These are phyloP conservation scores for Acleris holmiana DNA, from an alignment of 2,888 invertebrate species.

Conservation along the genomic window DNA sequence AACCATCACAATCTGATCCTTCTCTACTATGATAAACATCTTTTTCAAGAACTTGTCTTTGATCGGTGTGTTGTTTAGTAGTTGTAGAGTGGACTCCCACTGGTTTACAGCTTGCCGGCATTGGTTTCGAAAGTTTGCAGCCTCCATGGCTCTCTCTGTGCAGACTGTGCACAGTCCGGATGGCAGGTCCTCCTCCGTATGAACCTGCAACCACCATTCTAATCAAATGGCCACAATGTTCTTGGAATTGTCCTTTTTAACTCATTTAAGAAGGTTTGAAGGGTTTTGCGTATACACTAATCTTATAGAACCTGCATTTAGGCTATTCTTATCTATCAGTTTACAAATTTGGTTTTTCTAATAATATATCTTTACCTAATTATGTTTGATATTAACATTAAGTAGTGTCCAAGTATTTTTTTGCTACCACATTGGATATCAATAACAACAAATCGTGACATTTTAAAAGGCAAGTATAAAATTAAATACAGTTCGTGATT, in stretches of 20 bases:
- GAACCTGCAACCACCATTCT: slow-evolving; percentile 74
- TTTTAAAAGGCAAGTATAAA: too few relatives aligned
- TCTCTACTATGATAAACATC: slow-evolving; percentile 53
- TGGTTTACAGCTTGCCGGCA: slow-evolving; percentile 56
- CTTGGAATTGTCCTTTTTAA: slow-evolving; percentile 3
- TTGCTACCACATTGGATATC: too few relatives aligned
- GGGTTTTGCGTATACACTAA: background rate
- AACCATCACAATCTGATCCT: slow-evolving; percentile 52
- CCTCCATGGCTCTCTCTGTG: slow-evolving; percentile 57
- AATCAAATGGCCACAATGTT: slow-evolving; percentile 67
- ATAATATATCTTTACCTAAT: too few relatives aligned
- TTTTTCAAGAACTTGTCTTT: slow-evolving; percentile 34
- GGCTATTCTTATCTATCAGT: too few relatives aligned
- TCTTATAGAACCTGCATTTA: too few relatives aligned
- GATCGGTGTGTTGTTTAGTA: slow-evolving; percentile 53
- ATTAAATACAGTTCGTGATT: background rate
- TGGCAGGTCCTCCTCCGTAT: slow-evolving; percentile 63
- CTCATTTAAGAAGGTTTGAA: background rate
- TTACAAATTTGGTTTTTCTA: too few relatives aligned
- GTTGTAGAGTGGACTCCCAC: slow-evolving; percentile 59
- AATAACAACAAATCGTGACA: too few relatives aligned
- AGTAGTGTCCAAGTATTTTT: too few relatives aligned
- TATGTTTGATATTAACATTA: too few relatives aligned
- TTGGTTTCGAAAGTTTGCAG: slow-evolving; percentile 62
- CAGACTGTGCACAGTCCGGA: slow-evolving; percentile 65